phyloP scores from a whole-genome alignment of 2,113 vertebrate genomes.

The Sapayoa aenigma region DNA sequence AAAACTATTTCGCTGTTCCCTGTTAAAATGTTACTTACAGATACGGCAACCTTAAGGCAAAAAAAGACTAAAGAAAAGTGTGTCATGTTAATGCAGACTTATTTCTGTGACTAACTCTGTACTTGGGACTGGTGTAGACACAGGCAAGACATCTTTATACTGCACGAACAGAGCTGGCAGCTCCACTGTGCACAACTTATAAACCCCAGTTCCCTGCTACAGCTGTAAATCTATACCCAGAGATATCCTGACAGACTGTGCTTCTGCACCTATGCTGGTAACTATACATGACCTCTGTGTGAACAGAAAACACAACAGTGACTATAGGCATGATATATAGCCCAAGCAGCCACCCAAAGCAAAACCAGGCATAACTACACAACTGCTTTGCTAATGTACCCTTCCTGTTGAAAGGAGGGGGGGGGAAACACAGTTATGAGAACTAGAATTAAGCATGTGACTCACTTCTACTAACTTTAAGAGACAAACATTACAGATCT shows the following conservation, averaged over 20 bases:
- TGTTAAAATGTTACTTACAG: not conserved
- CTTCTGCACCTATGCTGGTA: not conserved
- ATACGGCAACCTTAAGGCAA: not conserved
- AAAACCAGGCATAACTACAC: not conserved
- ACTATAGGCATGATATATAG: fast-evolving
- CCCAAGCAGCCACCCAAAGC: not conserved
- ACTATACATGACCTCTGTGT: not conserved
- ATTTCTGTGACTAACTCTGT: not conserved
- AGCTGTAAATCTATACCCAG: not conserved
- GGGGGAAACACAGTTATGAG: not conserved
- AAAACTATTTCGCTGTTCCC: not conserved
- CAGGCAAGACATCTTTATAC: not conserved
- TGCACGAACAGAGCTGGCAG: not conserved
- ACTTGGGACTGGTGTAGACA: not conserved
- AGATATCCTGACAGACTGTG: too few species aligned
- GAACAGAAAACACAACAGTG: not conserved
- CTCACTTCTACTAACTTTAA: not conserved
- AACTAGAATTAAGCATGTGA: not conserved
- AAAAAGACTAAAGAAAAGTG: not conserved
- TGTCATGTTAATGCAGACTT: not conserved
- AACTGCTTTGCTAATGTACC: not conserved
- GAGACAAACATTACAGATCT: not conserved
- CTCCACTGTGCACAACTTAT: not conserved
- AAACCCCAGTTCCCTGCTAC: not conserved
- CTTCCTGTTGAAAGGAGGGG: not conserved